phyloP scores from a whole-genome alignment of 2,797 vertebrate genomes.

The Fistularia tabacaria region DNA sequence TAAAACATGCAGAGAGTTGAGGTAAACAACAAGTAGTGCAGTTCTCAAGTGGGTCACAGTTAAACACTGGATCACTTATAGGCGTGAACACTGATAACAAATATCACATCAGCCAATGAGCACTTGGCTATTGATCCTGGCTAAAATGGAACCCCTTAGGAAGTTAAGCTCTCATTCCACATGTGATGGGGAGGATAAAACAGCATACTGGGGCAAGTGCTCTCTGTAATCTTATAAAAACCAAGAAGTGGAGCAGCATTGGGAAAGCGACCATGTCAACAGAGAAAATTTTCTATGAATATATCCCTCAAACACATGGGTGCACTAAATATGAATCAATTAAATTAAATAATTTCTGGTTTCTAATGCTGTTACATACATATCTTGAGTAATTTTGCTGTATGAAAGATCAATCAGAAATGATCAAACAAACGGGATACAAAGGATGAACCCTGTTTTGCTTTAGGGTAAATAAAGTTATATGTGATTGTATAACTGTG shows the following conservation, averaged over 20 bases:
- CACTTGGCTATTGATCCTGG: constrained; percentile 65
- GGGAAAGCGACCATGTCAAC: constrained; percentile 4
- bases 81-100: constrained; percentile 38
- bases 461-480: too few species aligned
- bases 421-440: too few species aligned
- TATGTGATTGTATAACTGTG: too few species aligned
- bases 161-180: constrained; percentile 63
- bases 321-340: too few species aligned
- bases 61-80: constrained; percentile 22
- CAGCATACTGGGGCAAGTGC: constrained; percentile 55
- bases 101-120: constrained; percentile 48
- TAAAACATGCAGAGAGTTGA: constrained; percentile 33
- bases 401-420: too few species aligned
- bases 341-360: too few species aligned
- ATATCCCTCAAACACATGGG: too few species aligned
- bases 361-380: too few species aligned
- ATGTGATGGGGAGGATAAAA: constrained; percentile 63
- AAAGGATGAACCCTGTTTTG: too few species aligned
- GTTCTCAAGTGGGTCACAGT: constrained; percentile 24
- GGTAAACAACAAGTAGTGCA: constrained; percentile 31
- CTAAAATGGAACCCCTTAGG: constrained; percentile 66
- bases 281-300: not conserved
- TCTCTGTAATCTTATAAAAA: constrained; percentile 67
- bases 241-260: constrained; percentile 59
- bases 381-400: too few species aligned